phyloP scores from a whole-genome alignment of 2,888 invertebrate genomes.

The Ligdia adustata region DNA sequence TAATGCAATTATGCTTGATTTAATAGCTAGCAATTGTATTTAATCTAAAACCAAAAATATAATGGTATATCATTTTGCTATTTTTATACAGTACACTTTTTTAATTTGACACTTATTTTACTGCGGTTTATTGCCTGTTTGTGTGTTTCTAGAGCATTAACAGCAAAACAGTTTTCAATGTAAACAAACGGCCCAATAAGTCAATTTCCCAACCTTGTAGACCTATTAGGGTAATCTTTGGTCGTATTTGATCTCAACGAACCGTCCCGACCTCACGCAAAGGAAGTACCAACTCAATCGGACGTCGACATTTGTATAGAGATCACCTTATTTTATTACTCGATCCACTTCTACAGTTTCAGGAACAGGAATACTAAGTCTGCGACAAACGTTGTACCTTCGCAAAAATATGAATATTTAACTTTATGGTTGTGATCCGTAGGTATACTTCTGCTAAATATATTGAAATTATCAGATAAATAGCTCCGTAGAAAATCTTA shows the following conservation, averaged over 20 bases:
- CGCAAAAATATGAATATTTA: too few species aligned
- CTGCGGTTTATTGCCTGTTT: background rate
- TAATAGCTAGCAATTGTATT: background rate
- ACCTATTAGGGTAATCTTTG: conserved; percentile 61
- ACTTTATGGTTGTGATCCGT: too few species aligned
- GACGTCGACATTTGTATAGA: conserved; percentile 40
- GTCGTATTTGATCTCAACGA: conserved; percentile 52
- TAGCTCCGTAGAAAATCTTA: too few species aligned
- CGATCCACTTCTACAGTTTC: conserved; percentile 24
- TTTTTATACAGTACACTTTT: background rate
- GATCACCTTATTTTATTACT: conserved; percentile 26
- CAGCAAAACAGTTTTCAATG: conserved; percentile 4
- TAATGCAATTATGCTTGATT: background rate
- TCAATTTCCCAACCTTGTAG: conserved; percentile 58
- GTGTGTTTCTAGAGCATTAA: background rate
- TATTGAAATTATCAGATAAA: too few species aligned
- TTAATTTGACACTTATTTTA: background rate
- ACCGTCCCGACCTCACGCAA: conserved; percentile 42
- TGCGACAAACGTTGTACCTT: too few species aligned
- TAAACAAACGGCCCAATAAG: conserved; percentile 21
- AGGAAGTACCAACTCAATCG: conserved; percentile 33
- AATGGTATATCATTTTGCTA: background rate
- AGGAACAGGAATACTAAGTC: conserved; percentile 26
- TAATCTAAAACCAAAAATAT: background rate
- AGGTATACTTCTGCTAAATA: too few species aligned